Evolutionary conservation across 1,140 invertebrate genomes (phyloP), one percentile per base, ranked within the genome.

Genomic region (Holcopasites calliopsidis): DNA sequence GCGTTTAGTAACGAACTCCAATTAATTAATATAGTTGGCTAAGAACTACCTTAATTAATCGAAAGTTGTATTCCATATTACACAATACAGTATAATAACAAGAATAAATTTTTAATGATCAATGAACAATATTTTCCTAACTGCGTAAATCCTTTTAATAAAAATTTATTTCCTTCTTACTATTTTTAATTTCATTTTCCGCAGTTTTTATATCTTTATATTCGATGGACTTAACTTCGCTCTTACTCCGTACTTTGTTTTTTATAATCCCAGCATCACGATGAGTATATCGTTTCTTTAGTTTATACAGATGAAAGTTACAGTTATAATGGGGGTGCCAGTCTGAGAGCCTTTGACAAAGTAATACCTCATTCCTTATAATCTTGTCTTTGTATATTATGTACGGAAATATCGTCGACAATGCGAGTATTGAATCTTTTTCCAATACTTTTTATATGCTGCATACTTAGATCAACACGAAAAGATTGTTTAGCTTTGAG

Each of bases 261-360:
- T 5, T 28, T 8, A 54, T 18, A 54, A 54, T 54, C 26, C 7
- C n/a, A 28, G 16, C 1, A 13, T 13, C n/a, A 16, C 26, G 26
- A 21, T 49, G 7, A 8, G 3, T n/a, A 23, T 23, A 49, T 49
- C 23, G 7, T 49, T 2, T 23, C 21, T 23, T 49, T 23, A 49
- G 16, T 33, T 11, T 13, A 57, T 42, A 13, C 10, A 21, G 18
- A 57, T 33, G n/a, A 21, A 35, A 57, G 7, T 16, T 21, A 1
- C n/a, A 10, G n/a, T 57, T 57, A 57, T 35, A 21, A 21, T 13
- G 35, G 26, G 5, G 18, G 7, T 57, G 10, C 18, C 55, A 57
- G 13, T 16, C 8, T 57, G 8, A 57, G 33, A 33, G n/a, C 55
- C 55, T 57, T 57, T 57, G 55, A 57, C 55, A n/a, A n/a, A 55